A percentile compares a stretch with the other conserved stretches of the same genome.
These are phyloP conservation scores for Oryzias sinensis DNA, from an alignment of 2,797 vertebrate species.

Conservation along the genomic window DNA sequence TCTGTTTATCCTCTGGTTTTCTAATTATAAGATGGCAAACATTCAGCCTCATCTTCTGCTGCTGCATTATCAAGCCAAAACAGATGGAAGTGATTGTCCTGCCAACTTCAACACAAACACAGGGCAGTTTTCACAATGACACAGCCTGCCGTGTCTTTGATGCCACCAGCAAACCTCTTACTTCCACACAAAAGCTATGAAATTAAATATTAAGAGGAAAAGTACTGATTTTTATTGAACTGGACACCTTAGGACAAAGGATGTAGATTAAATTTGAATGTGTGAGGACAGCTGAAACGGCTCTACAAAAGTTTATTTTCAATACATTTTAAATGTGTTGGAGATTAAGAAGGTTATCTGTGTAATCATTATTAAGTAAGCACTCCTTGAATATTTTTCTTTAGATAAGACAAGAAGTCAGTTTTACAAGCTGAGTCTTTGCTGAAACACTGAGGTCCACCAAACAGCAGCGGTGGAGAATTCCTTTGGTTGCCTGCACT, in stretches of 20 bases:
- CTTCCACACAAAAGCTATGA: no score
- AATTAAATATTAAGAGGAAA: no score
- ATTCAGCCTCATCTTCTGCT: not conserved
- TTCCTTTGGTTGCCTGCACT: conserved; percentile 72
- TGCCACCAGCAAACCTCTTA: not conserved
- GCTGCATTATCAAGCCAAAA: not conserved
- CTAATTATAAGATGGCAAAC: conserved; percentile 3
- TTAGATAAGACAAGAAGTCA: conserved; percentile 4
- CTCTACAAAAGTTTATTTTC: no score
- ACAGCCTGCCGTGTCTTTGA: conserved; percentile 4
- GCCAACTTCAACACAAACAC: conserved; percentile 13
- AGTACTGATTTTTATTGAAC: no score
- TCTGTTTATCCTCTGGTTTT: no score
- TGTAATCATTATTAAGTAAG: not conserved
- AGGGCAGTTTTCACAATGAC: conserved; percentile 3
- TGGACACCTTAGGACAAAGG: no score
- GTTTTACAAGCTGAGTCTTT: conserved; percentile 19
- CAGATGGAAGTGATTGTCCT: conserved; percentile 9
- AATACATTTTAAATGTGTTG: no score
- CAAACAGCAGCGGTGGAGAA: conserved; percentile 63
- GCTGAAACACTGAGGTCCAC: conserved; percentile 24
- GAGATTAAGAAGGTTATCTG: not conserved
- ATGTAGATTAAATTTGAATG: no score
- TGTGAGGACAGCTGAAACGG: no score
- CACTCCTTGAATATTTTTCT: conserved; percentile 1